These are phyloP conservation scores for Elephas maximus DNA, from an alignment of 2,113 vertebrate genomes.

Conservation along the genomic window DNA sequence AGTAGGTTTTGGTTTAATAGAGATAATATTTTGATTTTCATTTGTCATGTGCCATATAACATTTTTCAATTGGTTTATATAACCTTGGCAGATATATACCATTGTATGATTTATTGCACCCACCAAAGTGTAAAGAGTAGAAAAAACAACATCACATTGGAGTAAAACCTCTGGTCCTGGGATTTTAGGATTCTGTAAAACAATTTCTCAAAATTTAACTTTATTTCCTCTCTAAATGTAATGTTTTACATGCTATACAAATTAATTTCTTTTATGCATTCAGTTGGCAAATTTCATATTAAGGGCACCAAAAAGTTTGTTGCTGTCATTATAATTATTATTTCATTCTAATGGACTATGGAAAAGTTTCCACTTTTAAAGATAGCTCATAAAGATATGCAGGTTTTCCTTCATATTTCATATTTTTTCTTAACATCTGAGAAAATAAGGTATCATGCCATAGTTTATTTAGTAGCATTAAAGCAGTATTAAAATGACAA, in stretches of 20 bases:
- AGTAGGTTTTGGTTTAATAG: too few relatives aligned
- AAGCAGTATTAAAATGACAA: slow-evolving; percentile 15
- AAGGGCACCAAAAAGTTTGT: background rate
- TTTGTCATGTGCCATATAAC: background rate
- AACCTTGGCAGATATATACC: background rate
- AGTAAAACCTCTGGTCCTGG: background rate
- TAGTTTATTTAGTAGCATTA: background rate
- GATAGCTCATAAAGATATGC: background rate
- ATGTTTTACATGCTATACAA: background rate
- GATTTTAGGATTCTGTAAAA: background rate
- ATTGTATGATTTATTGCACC: background rate
- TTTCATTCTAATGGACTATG: background rate
- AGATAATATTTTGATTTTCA: background rate
- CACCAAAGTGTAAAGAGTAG: background rate
- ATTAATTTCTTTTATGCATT: background rate
- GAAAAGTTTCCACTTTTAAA: slow-evolving; percentile 14
- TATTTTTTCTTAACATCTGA: background rate
- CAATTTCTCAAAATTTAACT: background rate
- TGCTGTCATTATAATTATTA: background rate
- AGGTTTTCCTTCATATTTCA: background rate
- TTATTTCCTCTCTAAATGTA: background rate
- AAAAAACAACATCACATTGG: background rate
- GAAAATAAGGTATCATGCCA: background rate
- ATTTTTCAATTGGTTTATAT: background rate
- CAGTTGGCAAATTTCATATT: background rate